Percentiles rank a stretch among this genome's conserved stretches.
Conservation (phyloP, 1,140 invertebrate species). For the Apis dorsata region DNA sequence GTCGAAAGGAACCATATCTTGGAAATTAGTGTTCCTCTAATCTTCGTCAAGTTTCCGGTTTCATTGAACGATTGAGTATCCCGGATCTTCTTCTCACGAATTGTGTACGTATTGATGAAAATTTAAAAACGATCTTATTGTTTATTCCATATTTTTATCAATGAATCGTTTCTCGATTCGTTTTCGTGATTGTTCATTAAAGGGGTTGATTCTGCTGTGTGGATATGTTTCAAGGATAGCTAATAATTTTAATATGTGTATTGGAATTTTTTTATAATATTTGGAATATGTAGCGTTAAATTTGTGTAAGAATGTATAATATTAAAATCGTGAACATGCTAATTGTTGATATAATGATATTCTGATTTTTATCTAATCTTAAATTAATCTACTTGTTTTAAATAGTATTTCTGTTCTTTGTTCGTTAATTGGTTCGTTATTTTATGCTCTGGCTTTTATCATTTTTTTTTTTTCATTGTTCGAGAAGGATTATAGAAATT, state of each 20-base stretch:
- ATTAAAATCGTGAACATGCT: neutral
- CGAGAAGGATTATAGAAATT: neutral
- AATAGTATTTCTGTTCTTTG: no score
- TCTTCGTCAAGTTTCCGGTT: neutral
- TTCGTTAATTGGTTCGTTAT: neutral
- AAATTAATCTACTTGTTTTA: neutral
- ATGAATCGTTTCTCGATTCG: neutral
- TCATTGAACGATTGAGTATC: constrained; percentile 7
- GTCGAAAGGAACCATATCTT: no score
- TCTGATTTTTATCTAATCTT: neutral
- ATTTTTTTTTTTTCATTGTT: neutral
- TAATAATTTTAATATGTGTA: neutral
- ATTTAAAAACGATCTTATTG: neutral
- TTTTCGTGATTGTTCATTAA: neutral
- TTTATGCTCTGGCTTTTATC: neutral
- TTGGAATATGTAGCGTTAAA: no score
- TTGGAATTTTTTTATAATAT: neutral
- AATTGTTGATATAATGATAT: neutral
- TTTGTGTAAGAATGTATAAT: neutral
- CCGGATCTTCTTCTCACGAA: neutral
- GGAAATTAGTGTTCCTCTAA: neutral
- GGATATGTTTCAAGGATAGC: no score
- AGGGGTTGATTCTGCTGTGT: neutral
- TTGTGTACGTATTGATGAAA: constrained; percentile 28
- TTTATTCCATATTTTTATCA: neutral